A percentile compares a stretch with the other conserved stretches of the same genome.
Conservation (phyloP, 2,113 vertebrate species). For the Macaca mulatta region DNA sequence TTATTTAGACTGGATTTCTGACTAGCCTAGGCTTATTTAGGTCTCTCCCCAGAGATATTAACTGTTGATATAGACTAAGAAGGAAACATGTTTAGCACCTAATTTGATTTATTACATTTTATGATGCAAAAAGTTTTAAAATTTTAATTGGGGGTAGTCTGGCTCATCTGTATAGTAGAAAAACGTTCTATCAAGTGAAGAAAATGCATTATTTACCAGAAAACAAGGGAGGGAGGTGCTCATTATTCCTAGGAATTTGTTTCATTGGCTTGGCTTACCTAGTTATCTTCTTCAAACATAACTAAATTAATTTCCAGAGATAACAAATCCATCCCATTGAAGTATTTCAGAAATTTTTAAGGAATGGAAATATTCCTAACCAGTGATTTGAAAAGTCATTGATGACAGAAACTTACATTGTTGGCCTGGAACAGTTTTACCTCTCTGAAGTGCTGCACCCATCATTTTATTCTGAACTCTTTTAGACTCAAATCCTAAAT, state of each 20-base stretch:
- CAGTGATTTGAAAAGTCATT: background rate
- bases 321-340: background rate
- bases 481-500: background rate
- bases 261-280: background rate
- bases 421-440: background rate
- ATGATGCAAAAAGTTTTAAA: background rate
- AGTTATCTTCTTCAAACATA: background rate
- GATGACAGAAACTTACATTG: background rate
- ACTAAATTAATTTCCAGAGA: background rate
- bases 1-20: background rate
- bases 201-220: background rate
- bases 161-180: background rate
- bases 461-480: background rate
- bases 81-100: background rate
- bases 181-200: background rate
- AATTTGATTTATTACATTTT: slow-evolving; percentile 39
- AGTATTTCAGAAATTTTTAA: background rate
- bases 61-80: background rate
- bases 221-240: background rate
- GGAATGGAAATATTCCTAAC: background rate
- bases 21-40: background rate
- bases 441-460: background rate
- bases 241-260: background rate
- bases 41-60: background rate
- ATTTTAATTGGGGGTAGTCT: background rate